Evolutionary conservation across 2,113 vertebrate genomes (phyloP).

Genomic region (Pygoscelis adeliae): DNA sequence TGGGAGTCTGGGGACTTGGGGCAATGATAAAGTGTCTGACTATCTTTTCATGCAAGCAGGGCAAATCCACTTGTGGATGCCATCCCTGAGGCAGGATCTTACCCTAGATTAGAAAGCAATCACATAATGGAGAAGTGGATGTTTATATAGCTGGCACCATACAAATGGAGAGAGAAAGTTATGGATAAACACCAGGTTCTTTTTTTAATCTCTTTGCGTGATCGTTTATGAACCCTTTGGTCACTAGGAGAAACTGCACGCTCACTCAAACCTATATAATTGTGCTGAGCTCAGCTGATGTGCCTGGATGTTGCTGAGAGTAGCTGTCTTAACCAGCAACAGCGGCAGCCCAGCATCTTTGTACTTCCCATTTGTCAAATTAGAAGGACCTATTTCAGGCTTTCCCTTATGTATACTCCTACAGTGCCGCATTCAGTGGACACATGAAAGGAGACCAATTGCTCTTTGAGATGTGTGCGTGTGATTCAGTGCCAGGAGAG

Average conservation of each 20-base stretch:
- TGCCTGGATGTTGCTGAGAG: not conserved
- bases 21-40: not conserved
- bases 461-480: slow-evolving; percentile 8
- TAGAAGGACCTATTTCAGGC: not conserved
- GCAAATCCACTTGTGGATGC: not conserved
- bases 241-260: not conserved
- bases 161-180: not conserved
- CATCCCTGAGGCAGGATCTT: not conserved
- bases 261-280: not conserved
- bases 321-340: not conserved
- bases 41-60: not conserved
- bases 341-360: not conserved
- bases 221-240: not conserved
- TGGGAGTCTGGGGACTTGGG: not conserved
- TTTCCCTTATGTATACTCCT: not conserved
- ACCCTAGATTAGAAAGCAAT: not conserved
- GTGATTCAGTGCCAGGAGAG: not conserved
- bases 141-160: not conserved
- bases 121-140: not conserved
- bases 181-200: not conserved
- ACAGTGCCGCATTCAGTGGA: not conserved
- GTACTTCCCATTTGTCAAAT: slow-evolving; percentile 1
- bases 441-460: not conserved
- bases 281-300: not conserved
- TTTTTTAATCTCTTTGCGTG: not conserved